A percentile compares a stretch with the other conserved stretches of the same genome.
Conservation (phyloP, 2,113 vertebrate genomes). For the Pao palembangensis region DNA sequence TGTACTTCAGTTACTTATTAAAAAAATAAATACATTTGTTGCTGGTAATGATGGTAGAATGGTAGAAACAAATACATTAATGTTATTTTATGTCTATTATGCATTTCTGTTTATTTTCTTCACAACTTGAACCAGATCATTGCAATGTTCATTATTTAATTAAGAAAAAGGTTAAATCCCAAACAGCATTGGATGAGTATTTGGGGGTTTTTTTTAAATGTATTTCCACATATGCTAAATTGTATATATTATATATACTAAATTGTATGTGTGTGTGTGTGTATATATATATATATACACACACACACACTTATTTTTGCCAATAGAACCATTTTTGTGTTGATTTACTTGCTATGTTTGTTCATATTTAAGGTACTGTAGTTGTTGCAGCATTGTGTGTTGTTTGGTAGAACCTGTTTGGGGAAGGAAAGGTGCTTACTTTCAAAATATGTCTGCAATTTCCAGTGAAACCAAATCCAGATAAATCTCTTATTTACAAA, state of each 20-base stretch:
- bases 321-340: slow-evolving; percentile 6
- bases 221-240: slow-evolving; percentile 8
- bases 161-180: too few relatives aligned
- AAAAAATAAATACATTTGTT: too few relatives aligned
- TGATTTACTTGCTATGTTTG: slow-evolving; percentile 19
- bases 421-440: slow-evolving; percentile 31
- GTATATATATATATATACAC: too few relatives aligned
- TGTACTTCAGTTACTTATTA: too few relatives aligned
- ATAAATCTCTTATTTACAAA: slow-evolving; percentile 22
- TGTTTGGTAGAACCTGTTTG: slow-evolving; percentile 17
- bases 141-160: too few relatives aligned
- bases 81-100: too few relatives aligned
- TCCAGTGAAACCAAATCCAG: slow-evolving; percentile 17
- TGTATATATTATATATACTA: too few relatives aligned
- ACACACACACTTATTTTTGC: slow-evolving; percentile 17
- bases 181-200: not conserved
- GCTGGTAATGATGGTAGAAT: too few relatives aligned
- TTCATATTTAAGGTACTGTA: slow-evolving; percentile 30
- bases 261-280: too few relatives aligned
- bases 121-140: too few relatives aligned
- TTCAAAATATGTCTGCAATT: slow-evolving; percentile 11
- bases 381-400: slow-evolving; percentile 30
- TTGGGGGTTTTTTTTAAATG: not conserved
- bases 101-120: too few relatives aligned
- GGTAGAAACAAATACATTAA: too few relatives aligned